Evolutionary conservation across 2,888 invertebrate genomes (phyloP).

Genomic region (Crepidodera aurea): DNA sequence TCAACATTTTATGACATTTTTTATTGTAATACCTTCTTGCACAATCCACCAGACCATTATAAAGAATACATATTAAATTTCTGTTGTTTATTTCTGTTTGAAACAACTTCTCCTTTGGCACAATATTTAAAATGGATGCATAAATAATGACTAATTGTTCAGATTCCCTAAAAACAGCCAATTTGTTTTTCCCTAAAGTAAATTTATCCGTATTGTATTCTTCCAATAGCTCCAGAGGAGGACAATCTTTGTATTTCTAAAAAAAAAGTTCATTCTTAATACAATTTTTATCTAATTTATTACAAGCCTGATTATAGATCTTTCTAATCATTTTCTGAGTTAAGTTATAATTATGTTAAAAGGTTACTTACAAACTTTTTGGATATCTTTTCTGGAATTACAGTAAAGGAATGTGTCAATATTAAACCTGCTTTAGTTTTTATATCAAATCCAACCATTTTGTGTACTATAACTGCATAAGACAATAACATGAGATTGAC

Average conservation of each 20-base stretch:
- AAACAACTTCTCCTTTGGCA: constrained; percentile 42
- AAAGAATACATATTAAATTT: constrained; percentile 50
- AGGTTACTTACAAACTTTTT: constrained; percentile 46
- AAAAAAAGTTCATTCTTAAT: too few species aligned
- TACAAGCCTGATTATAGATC: too few species aligned
- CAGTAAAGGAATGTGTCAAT: constrained; percentile 63
- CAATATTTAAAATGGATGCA: constrained; percentile 45
- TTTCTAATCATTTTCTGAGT: too few species aligned
- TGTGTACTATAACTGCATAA: constrained; percentile 54
- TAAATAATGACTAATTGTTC: constrained; percentile 48
- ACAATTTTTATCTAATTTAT: too few species aligned
- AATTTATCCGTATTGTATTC: constrained; percentile 40
- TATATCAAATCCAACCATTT: constrained; percentile 71
- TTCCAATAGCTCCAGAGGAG: constrained; percentile 43
- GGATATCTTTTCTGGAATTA: constrained; percentile 49
- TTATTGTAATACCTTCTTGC: constrained; percentile 52
- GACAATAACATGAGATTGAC: constrained; percentile 44
- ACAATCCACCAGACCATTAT: constrained; percentile 52
- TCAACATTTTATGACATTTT: too few species aligned
- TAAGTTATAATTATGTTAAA: too few species aligned
- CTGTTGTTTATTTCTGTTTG: constrained; percentile 43
- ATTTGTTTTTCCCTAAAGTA: constrained; percentile 29
- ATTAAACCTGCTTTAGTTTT: constrained; percentile 71
- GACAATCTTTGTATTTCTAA: constrained; percentile 43
- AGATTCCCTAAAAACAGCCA: constrained; percentile 30